These are phyloP conservation scores for Dryadula phaetusa DNA, from an alignment of 2,888 invertebrate genomes.

Conservation along the genomic window DNA sequence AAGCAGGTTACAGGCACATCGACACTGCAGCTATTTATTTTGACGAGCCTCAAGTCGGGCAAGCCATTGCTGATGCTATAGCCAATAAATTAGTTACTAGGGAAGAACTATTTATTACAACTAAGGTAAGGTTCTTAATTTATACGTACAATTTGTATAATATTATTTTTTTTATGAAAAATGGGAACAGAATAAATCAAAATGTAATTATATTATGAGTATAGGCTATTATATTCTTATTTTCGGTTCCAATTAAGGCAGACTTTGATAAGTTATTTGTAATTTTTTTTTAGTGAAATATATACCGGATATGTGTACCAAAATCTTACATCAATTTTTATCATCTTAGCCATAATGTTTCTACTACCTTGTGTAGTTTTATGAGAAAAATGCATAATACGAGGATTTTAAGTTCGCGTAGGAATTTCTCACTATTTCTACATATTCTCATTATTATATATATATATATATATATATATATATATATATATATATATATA, in stretches of 20 bases:
- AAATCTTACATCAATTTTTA: background rate
- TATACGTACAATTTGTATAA: too few species aligned
- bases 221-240: too few species aligned
- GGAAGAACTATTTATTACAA: slow-evolving; percentile 83
- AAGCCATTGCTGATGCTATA: slow-evolving; percentile 80
- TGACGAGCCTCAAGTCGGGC: slow-evolving; percentile 83
- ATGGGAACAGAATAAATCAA: too few species aligned
- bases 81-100: slow-evolving; percentile 77
- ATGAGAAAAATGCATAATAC: background rate
- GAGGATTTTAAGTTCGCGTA: too few species aligned
- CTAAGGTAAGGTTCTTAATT: slow-evolving; percentile 76
- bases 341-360: background rate
- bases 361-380: too few species aligned
- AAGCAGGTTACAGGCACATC: slow-evolving; percentile 86
- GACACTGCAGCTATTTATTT: slow-evolving; percentile 86
- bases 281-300: too few species aligned
- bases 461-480: background rate
- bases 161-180: too few species aligned
- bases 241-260: too few species aligned
- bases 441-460: background rate
- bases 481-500: background rate
- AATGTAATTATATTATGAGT: too few species aligned
- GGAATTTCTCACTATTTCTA: too few species aligned
- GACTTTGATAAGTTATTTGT: too few species aligned
- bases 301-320: too few species aligned